Evolutionary conservation across 2,888 invertebrate species (phyloP).

Genomic region (Lordiphosa andalusiaca): DNA sequence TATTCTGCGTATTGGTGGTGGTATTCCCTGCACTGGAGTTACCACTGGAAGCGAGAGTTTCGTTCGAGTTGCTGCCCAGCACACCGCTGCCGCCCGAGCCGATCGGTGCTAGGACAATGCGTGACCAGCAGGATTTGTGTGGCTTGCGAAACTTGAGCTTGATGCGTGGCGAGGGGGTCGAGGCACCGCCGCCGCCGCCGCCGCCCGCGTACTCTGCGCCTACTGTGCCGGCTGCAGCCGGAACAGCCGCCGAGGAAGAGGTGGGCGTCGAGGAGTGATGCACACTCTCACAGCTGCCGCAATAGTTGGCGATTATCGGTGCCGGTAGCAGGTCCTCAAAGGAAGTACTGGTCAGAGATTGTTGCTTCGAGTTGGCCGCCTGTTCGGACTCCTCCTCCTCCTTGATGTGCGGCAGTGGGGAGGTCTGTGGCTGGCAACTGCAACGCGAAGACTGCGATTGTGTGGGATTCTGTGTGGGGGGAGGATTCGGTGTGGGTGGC

Average conservation of each 20-base stretch:
- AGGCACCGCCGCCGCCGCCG: conserved; percentile 48
- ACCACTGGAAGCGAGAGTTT: conserved; percentile 75
- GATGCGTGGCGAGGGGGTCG: conserved; percentile 79
- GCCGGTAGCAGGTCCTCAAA: conserved; percentile 14
- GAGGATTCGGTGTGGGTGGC: conserved; percentile 15
- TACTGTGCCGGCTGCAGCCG: conserved; percentile 9
- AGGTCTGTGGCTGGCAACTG: conserved; percentile 83
- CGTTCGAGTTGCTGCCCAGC: conserved; percentile 76
- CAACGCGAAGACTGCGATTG: conserved; percentile 61
- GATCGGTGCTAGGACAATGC: conserved; percentile 75
- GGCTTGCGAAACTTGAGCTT: conserved; percentile 80
- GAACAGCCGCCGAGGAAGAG: conserved; percentile 50
- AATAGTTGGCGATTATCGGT: conserved; percentile 48
- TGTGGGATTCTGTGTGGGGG: conserved; percentile 1
- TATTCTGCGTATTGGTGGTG: conserved; percentile 60
- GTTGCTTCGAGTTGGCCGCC: conserved; percentile 80
- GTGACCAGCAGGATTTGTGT: conserved; percentile 79
- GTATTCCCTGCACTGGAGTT: conserved; percentile 70
- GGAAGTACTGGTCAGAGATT: conserved; percentile 25
- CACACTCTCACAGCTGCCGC: conserved; percentile 77
- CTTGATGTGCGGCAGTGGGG: conserved; percentile 90
- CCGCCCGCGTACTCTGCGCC: conserved; percentile 13
- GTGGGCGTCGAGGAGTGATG: conserved; percentile 69
- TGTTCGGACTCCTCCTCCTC: conserved; percentile 87
- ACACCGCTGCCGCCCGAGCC: conserved; percentile 65